These are phyloP conservation scores for Dolichopus griseipennis DNA, from an alignment of 2,888 invertebrate species.

Conservation along the genomic window DNA sequence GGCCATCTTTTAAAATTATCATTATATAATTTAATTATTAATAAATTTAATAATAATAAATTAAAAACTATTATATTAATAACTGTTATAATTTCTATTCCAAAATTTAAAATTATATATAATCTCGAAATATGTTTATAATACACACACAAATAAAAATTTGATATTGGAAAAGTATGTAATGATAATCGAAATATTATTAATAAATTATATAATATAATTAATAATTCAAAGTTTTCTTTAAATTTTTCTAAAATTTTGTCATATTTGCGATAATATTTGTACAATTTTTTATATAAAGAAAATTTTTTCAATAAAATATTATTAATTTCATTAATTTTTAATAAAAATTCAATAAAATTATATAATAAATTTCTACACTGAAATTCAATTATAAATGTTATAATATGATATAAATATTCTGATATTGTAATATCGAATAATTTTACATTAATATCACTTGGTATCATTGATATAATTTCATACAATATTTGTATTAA, in stretches of 20 bases:
- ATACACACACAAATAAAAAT: not conserved
- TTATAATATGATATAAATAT: not conserved
- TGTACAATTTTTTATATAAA: not conserved
- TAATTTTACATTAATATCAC: no score
- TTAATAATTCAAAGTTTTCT: not conserved
- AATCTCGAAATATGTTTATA: no score
- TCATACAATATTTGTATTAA: no score
- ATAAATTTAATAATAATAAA: not conserved
- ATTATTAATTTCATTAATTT: not conserved
- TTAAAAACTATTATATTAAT: not conserved
- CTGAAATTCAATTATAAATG: not conserved
- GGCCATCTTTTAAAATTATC: not conserved
- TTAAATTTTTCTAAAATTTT: not conserved
- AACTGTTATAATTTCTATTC: not conserved
- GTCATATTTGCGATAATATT: not conserved
- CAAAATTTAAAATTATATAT: no score
- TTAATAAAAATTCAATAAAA: not conserved
- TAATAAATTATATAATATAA: not conserved
- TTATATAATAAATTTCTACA: not conserved
- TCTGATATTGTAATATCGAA: not conserved
- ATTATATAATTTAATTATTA: not conserved
- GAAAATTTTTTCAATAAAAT: not conserved
- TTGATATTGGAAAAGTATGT: not conserved
- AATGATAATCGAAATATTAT: not conserved
- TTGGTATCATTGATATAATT: no score